Evolutionary conservation across 1,140 invertebrate genomes (phyloP).

Genomic region (Proctacanthus coquilletti): DNA sequence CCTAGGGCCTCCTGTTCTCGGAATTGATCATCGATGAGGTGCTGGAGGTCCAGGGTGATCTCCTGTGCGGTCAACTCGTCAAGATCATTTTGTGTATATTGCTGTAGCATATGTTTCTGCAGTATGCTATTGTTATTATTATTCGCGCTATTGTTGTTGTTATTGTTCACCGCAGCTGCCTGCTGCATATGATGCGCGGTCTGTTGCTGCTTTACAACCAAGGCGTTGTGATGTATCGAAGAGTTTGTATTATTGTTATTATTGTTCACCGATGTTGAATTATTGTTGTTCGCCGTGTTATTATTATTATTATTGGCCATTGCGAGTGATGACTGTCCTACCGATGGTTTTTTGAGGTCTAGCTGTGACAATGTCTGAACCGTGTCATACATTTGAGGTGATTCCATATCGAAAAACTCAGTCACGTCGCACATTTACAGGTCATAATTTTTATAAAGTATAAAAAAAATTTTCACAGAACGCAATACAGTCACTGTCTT

Average conservation of each 20-base stretch:
- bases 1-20: slow-evolving; percentile 51
- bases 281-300: slow-evolving; percentile 18
- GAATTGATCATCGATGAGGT: slow-evolving; percentile 81
- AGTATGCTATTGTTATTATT: slow-evolving; percentile 27
- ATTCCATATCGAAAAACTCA: slow-evolving; percentile 42
- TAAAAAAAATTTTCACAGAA: slow-evolving; percentile 1
- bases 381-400: slow-evolving; percentile 53
- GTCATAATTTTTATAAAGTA: slow-evolving; percentile 18
- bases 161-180: slow-evolving; percentile 26
- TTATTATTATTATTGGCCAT: slow-evolving; percentile 26
- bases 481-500: not conserved
- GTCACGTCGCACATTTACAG: slow-evolving; percentile 24
- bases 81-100: slow-evolving; percentile 57
- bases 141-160: slow-evolving; percentile 26
- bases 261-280: slow-evolving; percentile 18
- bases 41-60: slow-evolving; percentile 74
- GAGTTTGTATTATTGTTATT: slow-evolving; percentile 10
- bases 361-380: slow-evolving; percentile 24
- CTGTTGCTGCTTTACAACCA: slow-evolving; percentile 22
- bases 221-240: slow-evolving; percentile 4
- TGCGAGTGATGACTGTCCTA: slow-evolving; percentile 14
- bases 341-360: slow-evolving; percentile 29
- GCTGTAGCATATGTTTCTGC: slow-evolving; percentile 36
- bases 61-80: slow-evolving; percentile 77
- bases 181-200: slow-evolving; percentile 26